Base-by-base conservation (phyloP, 2,797 vertebrate species). In the Micrastur ruficollis region DNA sequence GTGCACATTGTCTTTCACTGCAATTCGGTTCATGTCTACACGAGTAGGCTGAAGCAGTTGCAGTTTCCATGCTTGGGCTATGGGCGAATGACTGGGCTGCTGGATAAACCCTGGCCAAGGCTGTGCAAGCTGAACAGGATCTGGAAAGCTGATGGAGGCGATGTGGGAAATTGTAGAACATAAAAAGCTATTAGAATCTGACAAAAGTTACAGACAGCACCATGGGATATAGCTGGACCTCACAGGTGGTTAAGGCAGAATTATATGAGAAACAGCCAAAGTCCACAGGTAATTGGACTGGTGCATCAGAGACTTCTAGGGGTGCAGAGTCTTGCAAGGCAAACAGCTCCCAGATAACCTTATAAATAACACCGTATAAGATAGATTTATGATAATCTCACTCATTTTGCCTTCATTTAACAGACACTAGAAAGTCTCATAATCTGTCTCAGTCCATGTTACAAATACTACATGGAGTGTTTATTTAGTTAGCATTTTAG, bases 151-250 rank as follows among this genome's bases (percentile, higher is more conserved):
- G 10, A 36, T 86, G 44, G 31, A 27, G 8, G 2, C 23, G 13
- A 38, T 1, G 0, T 14, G 34, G 22, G 66, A 44, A 78, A 25
- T 12, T 0, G 0, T 20, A 53, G 59, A 81, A 46, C 0, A 0
- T 34, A 49, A 55, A 79, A 68, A 52, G 21, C 14, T 42, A 0
- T 62, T 18, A 59, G 40, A 82, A 36, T 71, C 53, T 67, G 40
- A 26, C 29, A 44, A 7, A 81, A 91, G 32, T 50, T 67, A 17
- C 7, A 62, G 36, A 40, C 20, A 67, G 8, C 49, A 20, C 38
- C 12, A 1, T 4, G 27, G 6, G n/a, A 11, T 81, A 19, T 36
- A 42, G 27, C 47, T 82, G 53, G 46, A 65, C 13, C 12, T 68
- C 58, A 44, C 31, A 72, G 40, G 7, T 36, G 14, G 14, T 85